Base-by-base conservation (phyloP, 2,888 invertebrate species). In the Orthonevra nobilis region DNA sequence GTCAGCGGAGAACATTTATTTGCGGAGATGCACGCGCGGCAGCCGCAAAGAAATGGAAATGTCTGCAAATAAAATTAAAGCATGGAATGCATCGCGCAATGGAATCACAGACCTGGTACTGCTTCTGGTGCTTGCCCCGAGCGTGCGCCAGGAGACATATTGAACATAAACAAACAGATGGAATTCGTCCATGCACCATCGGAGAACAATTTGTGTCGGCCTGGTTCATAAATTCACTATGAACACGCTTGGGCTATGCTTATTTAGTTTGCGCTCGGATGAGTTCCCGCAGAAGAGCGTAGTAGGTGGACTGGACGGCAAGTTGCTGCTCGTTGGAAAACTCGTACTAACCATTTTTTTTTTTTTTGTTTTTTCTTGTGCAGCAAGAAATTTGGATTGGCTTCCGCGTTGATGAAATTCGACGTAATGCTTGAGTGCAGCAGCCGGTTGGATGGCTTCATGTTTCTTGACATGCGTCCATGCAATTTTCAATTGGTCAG, bases 1-100 rank as follows among this genome's bases (percentile, higher is more conserved):
- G 72, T 77, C 77, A 77, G 70, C 30, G 42, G 44, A 48, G 64
- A 75, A 75, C 64, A 60, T 77, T 77, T 77, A 77, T 72, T 77
- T 70, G 52, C 30, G 52, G 20, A 66, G 70, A 72, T 77, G 70
- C 77, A 77, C 77, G 72, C 72, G 23, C 44, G 20, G 32, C 34
- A 9, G 40, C 7, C 40, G 12, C 44, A 60, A 26, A 38, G 23
- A 44, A 70, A 44, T 46, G 58, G 38, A 64, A 60, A 64, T 50
- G 26, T 20, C 48, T 64, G 34, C 28, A 73, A 73, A 68, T 74
- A 61, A 75, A 58, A 56, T 75, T 69, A 75, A 69, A 69, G 48
- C 75, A 69, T 42, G 58, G 50, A 63, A 56, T 63, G 61, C 32
- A 34, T 75, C 32, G 54, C 74, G 40, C 63, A 63, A 75, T 69